Evolutionary conservation across 2,797 vertebrate species (phyloP).

Genomic region (Xiphorhynchus erythropygius): DNA sequence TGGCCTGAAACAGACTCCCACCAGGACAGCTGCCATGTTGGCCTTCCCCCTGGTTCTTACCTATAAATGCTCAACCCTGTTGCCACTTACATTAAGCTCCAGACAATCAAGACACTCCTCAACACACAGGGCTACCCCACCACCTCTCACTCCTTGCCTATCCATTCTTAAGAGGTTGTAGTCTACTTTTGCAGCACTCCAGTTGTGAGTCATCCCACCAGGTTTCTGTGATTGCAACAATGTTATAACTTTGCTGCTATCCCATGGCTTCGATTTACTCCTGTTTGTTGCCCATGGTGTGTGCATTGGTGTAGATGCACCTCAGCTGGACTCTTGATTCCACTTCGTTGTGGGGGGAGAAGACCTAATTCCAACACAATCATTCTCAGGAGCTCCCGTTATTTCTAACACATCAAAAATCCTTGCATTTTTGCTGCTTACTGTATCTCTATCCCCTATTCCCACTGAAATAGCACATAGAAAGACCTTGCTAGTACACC

Average conservation of each 20-base stretch:
- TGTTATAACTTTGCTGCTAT: background rate
- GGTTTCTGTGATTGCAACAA: background rate
- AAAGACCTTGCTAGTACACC: background rate
- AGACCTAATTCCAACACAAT: background rate
- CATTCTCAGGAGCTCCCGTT: background rate
- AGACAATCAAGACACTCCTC: accelerated
- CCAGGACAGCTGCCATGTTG: accelerated
- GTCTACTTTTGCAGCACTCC: background rate
- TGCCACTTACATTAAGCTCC: accelerated
- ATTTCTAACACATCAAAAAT: background rate
- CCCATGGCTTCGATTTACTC: background rate
- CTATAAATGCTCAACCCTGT: background rate
- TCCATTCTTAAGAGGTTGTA: background rate
- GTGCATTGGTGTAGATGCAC: background rate
- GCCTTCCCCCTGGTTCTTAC: background rate
- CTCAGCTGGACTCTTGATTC: background rate
- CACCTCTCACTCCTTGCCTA: background rate
- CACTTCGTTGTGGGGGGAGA: background rate
- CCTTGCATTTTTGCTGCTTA: background rate
- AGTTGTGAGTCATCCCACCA: background rate
- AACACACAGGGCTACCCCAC: background rate
- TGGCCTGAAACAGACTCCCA: background rate
- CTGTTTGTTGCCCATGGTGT: background rate
- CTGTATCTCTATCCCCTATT: background rate
- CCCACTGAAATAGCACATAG: background rate